A percentile compares a stretch with the other conserved stretches of the same genome.
Evolutionary conservation across 2,888 invertebrate genomes (phyloP).

Genomic region (Cabera pusaria): DNA sequence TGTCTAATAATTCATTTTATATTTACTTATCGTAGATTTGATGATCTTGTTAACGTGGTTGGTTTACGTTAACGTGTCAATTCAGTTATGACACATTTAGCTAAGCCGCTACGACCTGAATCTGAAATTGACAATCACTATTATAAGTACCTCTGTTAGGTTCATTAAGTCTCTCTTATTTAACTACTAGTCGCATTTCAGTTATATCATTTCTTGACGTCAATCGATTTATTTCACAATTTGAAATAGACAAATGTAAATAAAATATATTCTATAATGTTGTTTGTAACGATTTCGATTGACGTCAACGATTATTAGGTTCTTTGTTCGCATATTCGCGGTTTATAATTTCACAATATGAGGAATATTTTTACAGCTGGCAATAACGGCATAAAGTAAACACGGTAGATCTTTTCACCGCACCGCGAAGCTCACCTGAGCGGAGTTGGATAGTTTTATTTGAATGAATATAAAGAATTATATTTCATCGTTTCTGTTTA

Average conservation of each 20-base stretch:
- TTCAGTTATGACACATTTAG: no score
- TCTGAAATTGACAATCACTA: no score
- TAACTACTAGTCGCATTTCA: conserved; percentile 8
- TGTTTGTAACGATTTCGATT: conserved; percentile 43
- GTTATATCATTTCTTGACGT: conserved; percentile 11
- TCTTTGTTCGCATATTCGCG: conserved; percentile 48
- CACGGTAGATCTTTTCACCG: conserved; percentile 31
- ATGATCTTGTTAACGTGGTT: no score
- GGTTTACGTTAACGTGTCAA: no score
- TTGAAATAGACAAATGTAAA: conserved; percentile 20
- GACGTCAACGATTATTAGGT: conserved; percentile 51
- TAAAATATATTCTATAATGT: conserved; percentile 32
- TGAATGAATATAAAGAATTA: conserved; percentile 16
- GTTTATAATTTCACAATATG: conserved; percentile 40
- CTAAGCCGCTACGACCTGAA: no score
- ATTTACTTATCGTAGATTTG: no score
- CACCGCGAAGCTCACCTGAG: conserved; percentile 24
- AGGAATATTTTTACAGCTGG: conserved; percentile 49
- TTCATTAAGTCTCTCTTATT: conserved; percentile 7
- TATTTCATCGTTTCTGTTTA: conserved; percentile 19
- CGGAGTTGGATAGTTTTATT: conserved; percentile 32
- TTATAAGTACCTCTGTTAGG: no score
- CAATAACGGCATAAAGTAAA: conserved; percentile 41
- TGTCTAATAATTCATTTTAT: no score
- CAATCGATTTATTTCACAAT: conserved; percentile 17